Conservation (phyloP, 2,888 invertebrate species). For the Notodonta dromedarius region DNA sequence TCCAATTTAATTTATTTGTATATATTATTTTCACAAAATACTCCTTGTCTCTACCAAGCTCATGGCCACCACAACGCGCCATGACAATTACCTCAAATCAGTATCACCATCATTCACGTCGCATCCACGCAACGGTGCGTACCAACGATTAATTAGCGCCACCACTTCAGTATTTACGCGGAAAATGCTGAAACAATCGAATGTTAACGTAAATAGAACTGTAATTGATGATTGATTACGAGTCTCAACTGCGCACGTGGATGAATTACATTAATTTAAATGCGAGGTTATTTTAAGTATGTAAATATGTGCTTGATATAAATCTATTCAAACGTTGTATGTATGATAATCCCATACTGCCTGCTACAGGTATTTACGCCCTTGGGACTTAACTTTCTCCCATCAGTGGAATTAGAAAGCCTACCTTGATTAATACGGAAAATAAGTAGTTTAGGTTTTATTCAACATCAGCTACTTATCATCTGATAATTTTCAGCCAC, state of each 20-base stretch:
- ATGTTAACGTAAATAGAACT: slow-evolving; percentile 38
- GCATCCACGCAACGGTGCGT: slow-evolving; percentile 60
- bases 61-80: slow-evolving; percentile 43
- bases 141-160: slow-evolving; percentile 70
- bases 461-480: too few species aligned
- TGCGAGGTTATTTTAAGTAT: not conserved
- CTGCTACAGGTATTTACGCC: too few species aligned
- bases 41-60: slow-evolving; percentile 11
- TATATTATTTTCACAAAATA: too few species aligned
- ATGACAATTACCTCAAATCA: slow-evolving; percentile 78
- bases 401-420: too few species aligned
- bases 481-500: too few species aligned
- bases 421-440: too few species aligned
- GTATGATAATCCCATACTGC: too few species aligned
- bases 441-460: too few species aligned
- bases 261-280: not conserved
- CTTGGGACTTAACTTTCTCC: too few species aligned
- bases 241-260: slow-evolving; percentile 4
- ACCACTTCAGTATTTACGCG: slow-evolving; percentile 65
- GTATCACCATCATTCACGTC: slow-evolving; percentile 72
- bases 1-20: too few species aligned
- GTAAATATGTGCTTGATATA: too few species aligned
- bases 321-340: too few species aligned
- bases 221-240: slow-evolving; percentile 43
- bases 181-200: slow-evolving; percentile 53